Conservation (phyloP, 2,888 invertebrate genomes). For the Notodonta dromedarius region DNA sequence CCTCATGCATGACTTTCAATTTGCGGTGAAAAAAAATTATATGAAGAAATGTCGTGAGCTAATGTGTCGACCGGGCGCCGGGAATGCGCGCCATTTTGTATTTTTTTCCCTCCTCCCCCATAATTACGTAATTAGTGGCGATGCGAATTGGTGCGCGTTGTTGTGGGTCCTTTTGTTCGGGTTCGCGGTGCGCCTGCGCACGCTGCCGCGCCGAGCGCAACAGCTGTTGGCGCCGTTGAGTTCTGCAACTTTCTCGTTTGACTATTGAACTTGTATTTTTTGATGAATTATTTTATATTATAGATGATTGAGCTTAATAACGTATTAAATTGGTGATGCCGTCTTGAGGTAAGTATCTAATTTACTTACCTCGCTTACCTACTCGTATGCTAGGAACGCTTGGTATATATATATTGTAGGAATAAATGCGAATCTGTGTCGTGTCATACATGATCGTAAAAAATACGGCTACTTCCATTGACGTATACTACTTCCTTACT, state of each 20-base stretch:
- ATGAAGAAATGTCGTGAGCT: conserved; percentile 71
- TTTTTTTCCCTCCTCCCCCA: conserved; percentile 65
- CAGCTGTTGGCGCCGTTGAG: conserved; percentile 69
- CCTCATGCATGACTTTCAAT: conserved; percentile 69
- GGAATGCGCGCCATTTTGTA: conserved; percentile 76
- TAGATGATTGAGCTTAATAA: neutral
- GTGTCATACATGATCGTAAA: no score
- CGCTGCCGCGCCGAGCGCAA: conserved; percentile 50
- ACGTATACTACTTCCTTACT: no score
- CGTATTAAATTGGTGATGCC: neutral
- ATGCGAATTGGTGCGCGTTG: conserved; percentile 78
- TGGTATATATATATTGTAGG: no score
- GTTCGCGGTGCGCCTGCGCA: conserved; percentile 63
- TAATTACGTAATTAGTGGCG: conserved; percentile 83
- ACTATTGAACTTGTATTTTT: conserved; percentile 29
- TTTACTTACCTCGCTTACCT: no score
- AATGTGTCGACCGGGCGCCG: conserved; percentile 74
- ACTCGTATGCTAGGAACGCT: no score
- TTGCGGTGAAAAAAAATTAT: conserved; percentile 56
- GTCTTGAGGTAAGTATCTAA: no score
- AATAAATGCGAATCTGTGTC: no score
- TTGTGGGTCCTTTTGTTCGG: conserved; percentile 76
- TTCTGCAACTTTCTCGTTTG: conserved; percentile 61
- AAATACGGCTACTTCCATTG: no score
- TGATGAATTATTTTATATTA: neutral